Conservation (phyloP, 2,888 invertebrate species). For the Lasioglossum pauxillum region DNA sequence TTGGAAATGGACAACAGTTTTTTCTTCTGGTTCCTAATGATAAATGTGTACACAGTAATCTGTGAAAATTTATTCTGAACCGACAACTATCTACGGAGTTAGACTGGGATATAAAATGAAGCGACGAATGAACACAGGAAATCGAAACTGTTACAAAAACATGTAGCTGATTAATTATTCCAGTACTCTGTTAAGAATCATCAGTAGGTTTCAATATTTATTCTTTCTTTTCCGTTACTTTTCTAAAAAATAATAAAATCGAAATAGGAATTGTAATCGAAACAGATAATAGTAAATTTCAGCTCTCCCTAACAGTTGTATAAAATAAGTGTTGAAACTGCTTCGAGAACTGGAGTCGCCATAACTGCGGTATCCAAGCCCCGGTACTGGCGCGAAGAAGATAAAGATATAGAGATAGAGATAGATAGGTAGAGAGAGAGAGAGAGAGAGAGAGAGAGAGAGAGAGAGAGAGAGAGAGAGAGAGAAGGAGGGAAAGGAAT, state of each 20-base stretch:
- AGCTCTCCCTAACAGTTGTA: neutral
- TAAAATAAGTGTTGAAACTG: neutral
- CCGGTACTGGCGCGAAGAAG: neutral
- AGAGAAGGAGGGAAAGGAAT: slow-evolving; percentile 15
- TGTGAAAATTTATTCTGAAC: too few species aligned
- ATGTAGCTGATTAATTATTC: neutral
- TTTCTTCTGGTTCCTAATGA: neutral
- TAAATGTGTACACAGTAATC: neutral
- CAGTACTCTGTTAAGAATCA: too few species aligned
- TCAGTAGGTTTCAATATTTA: too few species aligned
- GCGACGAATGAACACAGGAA: neutral
- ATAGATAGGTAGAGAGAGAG: too few species aligned
- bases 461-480: neutral
- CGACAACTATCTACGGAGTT: too few species aligned
- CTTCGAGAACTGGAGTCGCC: neutral
- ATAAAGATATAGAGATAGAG: neutral
- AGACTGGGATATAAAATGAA: too few species aligned
- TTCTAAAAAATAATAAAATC: neutral
- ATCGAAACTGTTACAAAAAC: neutral
- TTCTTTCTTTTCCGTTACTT: too few species aligned
- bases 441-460: too few species aligned
- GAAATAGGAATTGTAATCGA: neutral
- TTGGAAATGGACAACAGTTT: neutral
- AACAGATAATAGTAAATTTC: neutral
- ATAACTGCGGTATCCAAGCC: neutral